phyloP scores from a whole-genome alignment of 2,113 vertebrate genomes.

The Cynopterus brachyotis region DNA sequence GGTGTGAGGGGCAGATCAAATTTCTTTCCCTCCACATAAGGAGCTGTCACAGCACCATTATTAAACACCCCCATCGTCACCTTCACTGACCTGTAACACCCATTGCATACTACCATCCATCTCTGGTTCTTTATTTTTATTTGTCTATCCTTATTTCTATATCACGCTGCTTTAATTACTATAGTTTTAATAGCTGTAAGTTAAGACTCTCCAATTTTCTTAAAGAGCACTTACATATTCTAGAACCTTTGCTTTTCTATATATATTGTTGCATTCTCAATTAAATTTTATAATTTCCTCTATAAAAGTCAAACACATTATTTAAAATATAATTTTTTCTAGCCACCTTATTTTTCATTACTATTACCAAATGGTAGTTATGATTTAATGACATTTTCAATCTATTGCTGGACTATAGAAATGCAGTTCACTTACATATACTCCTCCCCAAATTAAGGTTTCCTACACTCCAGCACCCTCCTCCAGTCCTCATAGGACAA shows the following conservation, averaged over 20 bases:
- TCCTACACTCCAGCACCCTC: background rate
- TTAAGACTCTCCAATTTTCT: background rate
- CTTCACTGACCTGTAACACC: background rate
- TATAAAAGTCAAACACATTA: background rate
- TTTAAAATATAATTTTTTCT: background rate
- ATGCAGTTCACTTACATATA: background rate
- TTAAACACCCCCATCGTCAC: background rate
- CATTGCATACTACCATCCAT: background rate
- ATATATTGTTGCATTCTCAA: background rate
- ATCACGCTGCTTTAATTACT: background rate
- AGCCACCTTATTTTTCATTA: background rate
- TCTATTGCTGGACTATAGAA: background rate
- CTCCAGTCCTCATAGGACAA: background rate
- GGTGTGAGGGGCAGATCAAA: background rate
- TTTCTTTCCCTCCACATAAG: too few relatives aligned
- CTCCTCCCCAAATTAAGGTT: background rate
- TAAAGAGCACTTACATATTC: background rate
- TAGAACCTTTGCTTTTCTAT: background rate
- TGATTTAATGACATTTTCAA: background rate
- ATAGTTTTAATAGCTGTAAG: background rate
- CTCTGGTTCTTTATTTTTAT: background rate
- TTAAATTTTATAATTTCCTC: background rate
- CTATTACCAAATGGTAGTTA: background rate
- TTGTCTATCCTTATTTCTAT: background rate
- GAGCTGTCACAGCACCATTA: background rate